Percentiles rank a stretch among this genome's conserved stretches.
These are phyloP conservation scores for Drosophila robusta DNA, from an alignment of 2,888 invertebrate genomes.

Conservation along the genomic window DNA sequence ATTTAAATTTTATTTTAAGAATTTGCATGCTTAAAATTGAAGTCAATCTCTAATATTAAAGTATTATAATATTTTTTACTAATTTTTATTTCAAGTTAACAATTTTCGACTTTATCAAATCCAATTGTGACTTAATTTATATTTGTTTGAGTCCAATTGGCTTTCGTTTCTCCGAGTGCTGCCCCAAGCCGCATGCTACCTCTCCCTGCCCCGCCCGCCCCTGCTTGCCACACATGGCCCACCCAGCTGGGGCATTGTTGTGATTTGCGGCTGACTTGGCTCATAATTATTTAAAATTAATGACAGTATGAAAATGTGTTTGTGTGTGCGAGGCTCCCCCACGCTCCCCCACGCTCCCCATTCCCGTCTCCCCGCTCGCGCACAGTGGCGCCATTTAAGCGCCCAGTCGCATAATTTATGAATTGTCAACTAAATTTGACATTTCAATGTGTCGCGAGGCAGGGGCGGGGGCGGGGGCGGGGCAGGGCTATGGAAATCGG, in stretches of 20 bases:
- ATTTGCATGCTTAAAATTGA: no score
- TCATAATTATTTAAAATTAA: constrained; percentile 80
- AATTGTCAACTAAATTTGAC: constrained; percentile 84
- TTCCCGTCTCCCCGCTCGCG: neutral
- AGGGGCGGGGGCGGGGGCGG: constrained; percentile 13
- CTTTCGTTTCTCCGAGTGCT: neutral
- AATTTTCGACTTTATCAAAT: no score
- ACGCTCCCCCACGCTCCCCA: neutral
- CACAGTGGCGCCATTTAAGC: constrained; percentile 82
- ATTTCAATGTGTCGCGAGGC: constrained; percentile 81
- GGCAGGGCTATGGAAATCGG: constrained; percentile 20
- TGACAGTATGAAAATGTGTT: constrained; percentile 69
- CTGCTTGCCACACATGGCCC: constrained; percentile 60
- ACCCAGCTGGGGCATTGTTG: constrained; percentile 70
- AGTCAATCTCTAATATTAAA: no score
- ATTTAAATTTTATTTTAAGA: no score
- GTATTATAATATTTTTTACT: no score
- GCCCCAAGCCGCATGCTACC: neutral
- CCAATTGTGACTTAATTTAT: neutral
- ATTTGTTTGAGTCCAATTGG: no score
- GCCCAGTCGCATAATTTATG: constrained; percentile 82
- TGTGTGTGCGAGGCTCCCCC: constrained; percentile 5
- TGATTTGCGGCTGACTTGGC: constrained; percentile 64
- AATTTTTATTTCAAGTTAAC: no score
- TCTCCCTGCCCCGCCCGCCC: neutral